Evolutionary conservation across 2,888 invertebrate species (phyloP).

Genomic region (Athripsodes cinereus): DNA sequence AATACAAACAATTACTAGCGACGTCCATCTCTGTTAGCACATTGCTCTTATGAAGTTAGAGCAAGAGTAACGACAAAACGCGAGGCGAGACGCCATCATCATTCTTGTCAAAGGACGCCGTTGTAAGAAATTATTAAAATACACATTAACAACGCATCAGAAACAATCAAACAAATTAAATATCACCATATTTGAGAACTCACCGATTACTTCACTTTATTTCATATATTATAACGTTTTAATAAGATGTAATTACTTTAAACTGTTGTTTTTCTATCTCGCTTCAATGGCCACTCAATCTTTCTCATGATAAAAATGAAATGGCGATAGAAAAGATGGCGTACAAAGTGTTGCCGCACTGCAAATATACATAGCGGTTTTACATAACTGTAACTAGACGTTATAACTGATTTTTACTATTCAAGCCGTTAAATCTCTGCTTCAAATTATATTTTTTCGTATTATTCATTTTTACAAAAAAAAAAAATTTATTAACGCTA

Average conservation of each 20-base stretch:
- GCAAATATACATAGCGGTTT: constrained; percentile 11
- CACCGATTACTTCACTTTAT: constrained; percentile 17
- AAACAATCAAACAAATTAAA: constrained; percentile 12
- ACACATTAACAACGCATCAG: constrained; percentile 13
- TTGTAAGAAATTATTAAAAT: constrained; percentile 5
- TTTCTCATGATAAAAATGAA: constrained; percentile 51
- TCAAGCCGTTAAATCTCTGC: too few species aligned
- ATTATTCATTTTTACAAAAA: too few species aligned
- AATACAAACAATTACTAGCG: background rate
- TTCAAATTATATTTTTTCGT: too few species aligned
- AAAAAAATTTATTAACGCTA: too few species aligned
- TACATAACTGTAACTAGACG: background rate
- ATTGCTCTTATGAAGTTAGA: background rate
- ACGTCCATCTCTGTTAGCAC: background rate
- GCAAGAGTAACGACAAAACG: background rate
- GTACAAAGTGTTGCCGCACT: constrained; percentile 26
- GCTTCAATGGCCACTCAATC: constrained; percentile 36
- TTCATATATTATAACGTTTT: constrained; percentile 17
- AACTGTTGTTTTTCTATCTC: constrained; percentile 35
- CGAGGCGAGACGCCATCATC: background rate
- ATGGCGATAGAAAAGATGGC: constrained; percentile 53
- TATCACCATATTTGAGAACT: constrained; percentile 10
- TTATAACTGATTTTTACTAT: too few species aligned
- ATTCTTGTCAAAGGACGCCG: constrained; percentile 1
- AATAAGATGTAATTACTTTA: constrained; percentile 13